Base-by-base conservation (phyloP, 2,888 invertebrate genomes). In the Phengaris arion region DNA sequence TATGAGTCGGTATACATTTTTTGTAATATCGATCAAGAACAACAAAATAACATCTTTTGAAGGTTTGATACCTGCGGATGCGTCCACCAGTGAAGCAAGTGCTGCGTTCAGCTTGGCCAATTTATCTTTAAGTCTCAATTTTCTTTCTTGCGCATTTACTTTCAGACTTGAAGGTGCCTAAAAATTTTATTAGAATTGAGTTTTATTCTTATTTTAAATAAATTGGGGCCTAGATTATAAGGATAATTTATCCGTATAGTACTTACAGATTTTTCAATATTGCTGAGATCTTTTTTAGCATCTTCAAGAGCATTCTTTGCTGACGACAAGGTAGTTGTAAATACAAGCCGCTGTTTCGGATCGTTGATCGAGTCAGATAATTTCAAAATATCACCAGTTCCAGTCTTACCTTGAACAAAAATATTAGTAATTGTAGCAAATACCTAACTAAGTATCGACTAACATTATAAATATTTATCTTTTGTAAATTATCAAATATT, bases 271-370 rank as follows among this genome's bases (percentile, higher is more conserved):
- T 52, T 59, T 6, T 35, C 12, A 13, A 72, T 74, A 8, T 75
- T 75, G 45, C 82, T 77, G 13, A 87, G 76, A 35, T 81, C 79
- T 4, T 82, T 80, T 46, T 83, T 81, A 5, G 82, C 82, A 1
- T 79, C 78, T 10, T 78, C 77, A 52, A 86, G 75, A 15, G 77
- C 78, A 4, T 79, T 79, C 74, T 79, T 81, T 2, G 81, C 78
- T 0, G 10, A 12, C 12, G 64, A 35, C 35, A 64, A 35, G 2
- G 64, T 35, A 45, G 64, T 12, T 12, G 64, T 64, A 13, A 64
- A 64, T 64, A 64, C 64, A 64, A 64, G 64, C 6, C 64, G 45
- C 35, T 64, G 35, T 12, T 64, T 64, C 13, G 64, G 64, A 64
- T 64, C 64, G 2, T 1, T 45, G 35, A 64, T 64, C 10, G 64